A percentile compares a stretch with the other conserved stretches of the same genome.
Conservation (phyloP, 2,113 vertebrate species). For the Phalacrocorax carbo region DNA sequence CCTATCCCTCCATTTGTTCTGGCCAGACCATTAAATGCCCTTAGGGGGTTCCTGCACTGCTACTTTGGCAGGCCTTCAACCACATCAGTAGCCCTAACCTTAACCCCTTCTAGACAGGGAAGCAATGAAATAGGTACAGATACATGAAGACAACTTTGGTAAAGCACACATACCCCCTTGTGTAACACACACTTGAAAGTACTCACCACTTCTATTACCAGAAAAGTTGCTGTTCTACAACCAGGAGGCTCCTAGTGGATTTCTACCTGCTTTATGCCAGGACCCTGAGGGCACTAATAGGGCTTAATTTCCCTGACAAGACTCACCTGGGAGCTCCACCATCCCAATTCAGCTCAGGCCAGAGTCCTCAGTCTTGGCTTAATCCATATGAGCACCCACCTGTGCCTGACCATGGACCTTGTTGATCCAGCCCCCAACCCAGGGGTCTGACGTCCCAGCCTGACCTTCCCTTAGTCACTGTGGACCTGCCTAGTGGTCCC, state of each 20-base stretch:
- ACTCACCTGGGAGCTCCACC: not conserved
- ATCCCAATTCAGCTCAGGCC: not conserved
- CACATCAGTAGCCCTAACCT: not conserved
- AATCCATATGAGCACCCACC: not conserved
- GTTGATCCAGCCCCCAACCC: accelerated
- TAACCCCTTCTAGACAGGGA: not conserved
- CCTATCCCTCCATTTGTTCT: not conserved
- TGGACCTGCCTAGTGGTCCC: not conserved
- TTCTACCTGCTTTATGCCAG: not conserved
- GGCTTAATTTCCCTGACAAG: not conserved
- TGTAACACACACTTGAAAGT: accelerated
- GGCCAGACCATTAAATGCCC: not conserved
- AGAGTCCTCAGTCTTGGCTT: not conserved
- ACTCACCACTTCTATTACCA: accelerated
- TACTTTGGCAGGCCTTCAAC: not conserved
- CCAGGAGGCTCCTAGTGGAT: accelerated
- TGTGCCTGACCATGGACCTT: no score
- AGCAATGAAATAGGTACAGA: accelerated
- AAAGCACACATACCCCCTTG: no score
- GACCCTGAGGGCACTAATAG: not conserved
- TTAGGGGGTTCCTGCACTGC: not conserved
- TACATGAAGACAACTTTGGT: accelerated
- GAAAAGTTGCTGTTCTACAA: accelerated
- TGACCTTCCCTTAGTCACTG: not conserved
- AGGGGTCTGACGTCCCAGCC: not conserved